Evolutionary conservation across 2,113 vertebrate species (phyloP).

Genomic region (Nothobranchius kuhntae): DNA sequence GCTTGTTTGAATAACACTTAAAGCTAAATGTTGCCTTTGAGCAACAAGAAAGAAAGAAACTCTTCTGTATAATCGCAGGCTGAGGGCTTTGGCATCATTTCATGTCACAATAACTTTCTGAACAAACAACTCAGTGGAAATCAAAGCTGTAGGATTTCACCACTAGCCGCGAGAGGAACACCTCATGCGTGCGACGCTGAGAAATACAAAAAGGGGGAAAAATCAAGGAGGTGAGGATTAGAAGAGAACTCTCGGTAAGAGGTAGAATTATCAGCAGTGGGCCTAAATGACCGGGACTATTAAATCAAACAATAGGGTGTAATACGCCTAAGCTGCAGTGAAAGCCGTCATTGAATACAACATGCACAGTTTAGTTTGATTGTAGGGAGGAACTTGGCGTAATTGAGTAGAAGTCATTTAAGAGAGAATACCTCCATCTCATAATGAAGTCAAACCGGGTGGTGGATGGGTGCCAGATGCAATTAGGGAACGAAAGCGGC

Average conservation of each 20-base stretch:
- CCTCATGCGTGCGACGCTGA: constrained; percentile 3
- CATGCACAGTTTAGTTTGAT: constrained; percentile 64
- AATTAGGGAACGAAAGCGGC: constrained; percentile 71
- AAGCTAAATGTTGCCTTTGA: constrained; percentile 26
- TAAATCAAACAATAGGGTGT: constrained; percentile 52
- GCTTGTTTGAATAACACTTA: constrained; percentile 14
- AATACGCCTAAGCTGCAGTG: constrained; percentile 48
- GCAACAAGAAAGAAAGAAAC: constrained; percentile 2
- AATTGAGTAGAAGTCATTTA: constrained; percentile 74
- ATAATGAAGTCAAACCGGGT: constrained; percentile 74
- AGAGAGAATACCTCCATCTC: constrained; percentile 72
- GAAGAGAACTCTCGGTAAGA: constrained; percentile 38
- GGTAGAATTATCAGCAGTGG: constrained; percentile 40
- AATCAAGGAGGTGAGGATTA: constrained; percentile 35
- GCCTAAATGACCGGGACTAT: constrained; percentile 38
- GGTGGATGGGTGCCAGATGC: constrained; percentile 73
- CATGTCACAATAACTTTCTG: constrained; percentile 14
- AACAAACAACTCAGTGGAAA: constrained; percentile 10
- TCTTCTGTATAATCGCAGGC: constrained; percentile 9
- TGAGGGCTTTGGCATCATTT: constrained; percentile 23
- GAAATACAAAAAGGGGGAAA: constrained; percentile 36
- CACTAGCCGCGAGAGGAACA: constrained; percentile 3
- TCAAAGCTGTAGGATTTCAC: constrained; percentile 13
- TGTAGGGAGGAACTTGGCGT: constrained; percentile 63
- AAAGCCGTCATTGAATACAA: constrained; percentile 59